Conservation (phyloP, 2,113 vertebrate genomes). For the Ciconia boyciana region DNA sequence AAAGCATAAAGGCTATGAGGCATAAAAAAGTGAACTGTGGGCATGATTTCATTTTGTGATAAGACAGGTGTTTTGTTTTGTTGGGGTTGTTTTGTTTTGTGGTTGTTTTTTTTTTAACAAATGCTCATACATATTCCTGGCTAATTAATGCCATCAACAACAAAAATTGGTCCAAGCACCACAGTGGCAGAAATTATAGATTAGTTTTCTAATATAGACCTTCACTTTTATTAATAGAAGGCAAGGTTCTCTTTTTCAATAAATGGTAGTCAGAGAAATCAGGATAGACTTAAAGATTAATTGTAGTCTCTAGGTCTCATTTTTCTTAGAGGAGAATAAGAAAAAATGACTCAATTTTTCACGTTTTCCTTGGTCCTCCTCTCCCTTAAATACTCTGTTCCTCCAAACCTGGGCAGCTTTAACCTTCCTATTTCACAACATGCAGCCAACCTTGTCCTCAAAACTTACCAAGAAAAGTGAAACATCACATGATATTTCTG, state of each 20-base stretch:
- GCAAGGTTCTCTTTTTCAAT: not conserved
- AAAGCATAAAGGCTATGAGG: not conserved
- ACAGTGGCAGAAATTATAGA: not conserved
- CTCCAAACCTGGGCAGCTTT: not conserved
- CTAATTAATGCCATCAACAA: not conserved
- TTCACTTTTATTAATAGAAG: not conserved
- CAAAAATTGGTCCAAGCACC: not conserved
- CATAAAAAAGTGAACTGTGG: not conserved
- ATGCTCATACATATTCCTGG: not conserved
- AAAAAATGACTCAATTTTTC: not conserved
- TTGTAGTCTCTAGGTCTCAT: not conserved
- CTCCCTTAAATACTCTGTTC: not conserved
- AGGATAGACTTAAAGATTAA: not conserved
- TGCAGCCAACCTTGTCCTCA: not conserved
- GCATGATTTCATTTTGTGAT: not conserved
- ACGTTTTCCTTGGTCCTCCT: not conserved
- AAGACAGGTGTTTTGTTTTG: not conserved
- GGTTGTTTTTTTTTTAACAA: not conserved
- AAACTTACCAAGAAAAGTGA: not conserved
- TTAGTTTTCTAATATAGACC: not conserved
- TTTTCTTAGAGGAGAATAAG: not conserved
- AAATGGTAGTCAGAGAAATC: not conserved
- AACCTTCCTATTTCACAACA: not conserved
- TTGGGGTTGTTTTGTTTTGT: not conserved
- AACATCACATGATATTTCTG: not conserved